Evolutionary conservation across 2,113 vertebrate species (phyloP), one percentile per base, ranked within the genome.

Genomic region (Hemichromis elongatus): DNA sequence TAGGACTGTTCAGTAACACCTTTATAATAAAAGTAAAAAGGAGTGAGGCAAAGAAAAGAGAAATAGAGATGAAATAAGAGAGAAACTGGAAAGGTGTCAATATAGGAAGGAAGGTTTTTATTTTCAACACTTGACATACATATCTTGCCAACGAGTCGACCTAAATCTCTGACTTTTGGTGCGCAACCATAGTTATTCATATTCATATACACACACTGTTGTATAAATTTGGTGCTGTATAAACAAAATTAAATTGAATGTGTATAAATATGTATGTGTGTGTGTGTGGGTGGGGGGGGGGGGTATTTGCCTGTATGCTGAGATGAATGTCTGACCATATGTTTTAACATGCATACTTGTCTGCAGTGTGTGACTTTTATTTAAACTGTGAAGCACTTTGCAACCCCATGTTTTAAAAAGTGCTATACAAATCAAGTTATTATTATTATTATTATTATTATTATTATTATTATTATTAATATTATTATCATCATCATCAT

Each of bases 1-100:
- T 98, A 73, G 98, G 97, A 85, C 98, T 99, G 91, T 99, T 99
- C 81, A 99, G 85, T 90, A 98, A 96, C 85, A 99, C 98, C 95
- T 96, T 53, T 9, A 18, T 2, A 9, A 12, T 12, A 63, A 53
- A 3, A 70, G 14, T 28, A 21, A 24, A 9, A 77, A 4, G 63
- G 14, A 77, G 8, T 47, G 6, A 24, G 4, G 5, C 4, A 21
- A 5, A 70, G 6, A 56, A 24, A 68, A 57, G 55, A 57, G 13
- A 30, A 30, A 57, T 13, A 30, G 13, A 57, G 24, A 57, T 6
- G 7, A 28, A 4, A 26, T 28, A 13, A 56, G 54, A 56, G 21
- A 56, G 6, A 16, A 14, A 28, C 16, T 8, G 13, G 12, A 26
- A 11, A 24, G 52, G 8, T n/a, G n/a, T 21, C 53, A 3, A 12